These are phyloP conservation scores for Solenopsis invicta DNA, from an alignment of 1,140 invertebrate genomes.

Conservation along the genomic window DNA sequence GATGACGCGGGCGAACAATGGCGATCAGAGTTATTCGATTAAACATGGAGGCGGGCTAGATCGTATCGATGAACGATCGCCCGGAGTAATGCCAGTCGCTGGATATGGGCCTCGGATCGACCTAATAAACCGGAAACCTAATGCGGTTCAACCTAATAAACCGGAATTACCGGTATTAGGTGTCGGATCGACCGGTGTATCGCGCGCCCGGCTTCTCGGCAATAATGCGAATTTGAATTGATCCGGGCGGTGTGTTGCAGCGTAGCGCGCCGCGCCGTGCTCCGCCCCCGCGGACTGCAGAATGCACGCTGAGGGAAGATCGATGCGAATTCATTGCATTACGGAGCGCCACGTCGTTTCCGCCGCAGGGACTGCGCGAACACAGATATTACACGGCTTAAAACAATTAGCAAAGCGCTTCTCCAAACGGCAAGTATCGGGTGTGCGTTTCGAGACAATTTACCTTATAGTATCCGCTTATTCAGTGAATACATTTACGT, in stretches of 20 bases:
- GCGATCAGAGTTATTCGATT: constrained; percentile 66
- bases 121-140: constrained; percentile 80
- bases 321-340: constrained; percentile 58
- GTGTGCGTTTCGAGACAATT: constrained; percentile 2
- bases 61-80: constrained; percentile 69
- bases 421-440: constrained; percentile 10
- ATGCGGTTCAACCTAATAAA: constrained; percentile 80
- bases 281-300: constrained; percentile 13
- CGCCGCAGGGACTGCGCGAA: constrained; percentile 34
- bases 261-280: constrained; percentile 8
- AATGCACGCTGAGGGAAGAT: constrained; percentile 46
- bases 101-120: constrained; percentile 66
- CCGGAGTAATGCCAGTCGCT: constrained; percentile 47
- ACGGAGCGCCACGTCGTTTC: constrained; percentile 31
- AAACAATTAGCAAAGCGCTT: constrained; percentile 42
- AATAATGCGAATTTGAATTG: constrained; percentile 80
- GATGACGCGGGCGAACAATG: constrained; percentile 27
- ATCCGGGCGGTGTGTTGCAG: constrained; percentile 56
- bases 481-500: background rate
- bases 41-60: constrained; percentile 60
- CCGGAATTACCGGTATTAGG: constrained; percentile 80
- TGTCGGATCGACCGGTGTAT: constrained; percentile 77
- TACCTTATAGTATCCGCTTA: constrained; percentile 12
- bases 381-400: constrained; percentile 47
- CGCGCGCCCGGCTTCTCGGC: constrained; percentile 71